phyloP scores from a whole-genome alignment of 2,888 invertebrate species.

The Trichacis sp. region DNA sequence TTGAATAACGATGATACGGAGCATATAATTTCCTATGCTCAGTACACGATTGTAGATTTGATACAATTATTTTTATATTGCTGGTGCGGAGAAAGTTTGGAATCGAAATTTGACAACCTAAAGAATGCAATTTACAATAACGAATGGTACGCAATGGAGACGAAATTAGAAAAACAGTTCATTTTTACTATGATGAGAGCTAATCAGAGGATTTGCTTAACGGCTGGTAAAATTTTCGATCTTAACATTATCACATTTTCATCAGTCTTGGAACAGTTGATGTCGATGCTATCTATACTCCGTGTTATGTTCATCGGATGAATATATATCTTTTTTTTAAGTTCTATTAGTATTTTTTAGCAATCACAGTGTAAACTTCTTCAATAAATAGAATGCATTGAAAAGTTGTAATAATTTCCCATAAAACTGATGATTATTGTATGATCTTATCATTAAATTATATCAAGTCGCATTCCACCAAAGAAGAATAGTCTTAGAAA shows the following conservation, averaged over 20 bases:
- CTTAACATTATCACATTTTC: constrained; percentile 37
- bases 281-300: constrained; percentile 38
- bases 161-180: constrained; percentile 21
- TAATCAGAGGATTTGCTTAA: constrained; percentile 19
- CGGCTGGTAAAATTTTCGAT: constrained; percentile 26
- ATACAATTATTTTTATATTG: constrained; percentile 35
- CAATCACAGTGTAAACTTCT: too few species aligned
- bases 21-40: constrained; percentile 17
- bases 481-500: too few species aligned
- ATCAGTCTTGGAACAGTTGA: constrained; percentile 33
- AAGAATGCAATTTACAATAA: constrained; percentile 25
- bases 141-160: constrained; percentile 29
- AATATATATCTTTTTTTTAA: too few species aligned
- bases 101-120: constrained; percentile 23
- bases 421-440: too few species aligned
- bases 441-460: too few species aligned
- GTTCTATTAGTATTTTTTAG: too few species aligned
- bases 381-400: too few species aligned
- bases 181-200: constrained; percentile 27
- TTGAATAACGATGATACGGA: constrained; percentile 15
- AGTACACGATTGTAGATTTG: constrained; percentile 17
- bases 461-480: too few species aligned
- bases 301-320: constrained; percentile 25
- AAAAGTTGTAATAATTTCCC: too few species aligned
- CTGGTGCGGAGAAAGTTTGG: constrained; percentile 32